Conservation (phyloP, 2,888 invertebrate genomes). For the Acanthacorydalis orientalis region DNA sequence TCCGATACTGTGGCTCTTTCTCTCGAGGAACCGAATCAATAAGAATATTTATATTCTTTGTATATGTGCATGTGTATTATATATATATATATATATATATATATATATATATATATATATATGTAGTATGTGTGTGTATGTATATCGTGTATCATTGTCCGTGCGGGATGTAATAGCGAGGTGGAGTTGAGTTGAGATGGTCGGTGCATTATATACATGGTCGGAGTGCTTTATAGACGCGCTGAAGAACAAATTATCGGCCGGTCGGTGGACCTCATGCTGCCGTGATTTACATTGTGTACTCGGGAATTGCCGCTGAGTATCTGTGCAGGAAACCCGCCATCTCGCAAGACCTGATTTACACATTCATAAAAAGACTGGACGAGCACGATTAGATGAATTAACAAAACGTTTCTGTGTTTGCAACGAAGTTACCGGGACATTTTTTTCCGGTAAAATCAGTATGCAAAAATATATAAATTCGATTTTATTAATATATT, state of each 20-base stretch:
- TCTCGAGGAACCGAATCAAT: too few relatives aligned
- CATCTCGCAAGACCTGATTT: constrained; percentile 9
- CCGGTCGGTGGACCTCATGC: constrained; percentile 19
- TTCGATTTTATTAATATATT: too few relatives aligned
- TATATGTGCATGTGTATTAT: constrained; percentile 13
- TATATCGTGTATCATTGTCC: constrained; percentile 18
- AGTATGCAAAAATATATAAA: too few relatives aligned
- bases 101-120: constrained; percentile 14
- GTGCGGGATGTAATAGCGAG: constrained; percentile 20
- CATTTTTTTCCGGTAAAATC: too few relatives aligned
- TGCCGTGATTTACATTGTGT: constrained; percentile 23
- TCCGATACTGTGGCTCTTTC: too few relatives aligned
- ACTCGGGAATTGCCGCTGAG: constrained; percentile 7
- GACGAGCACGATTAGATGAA: too few relatives aligned
- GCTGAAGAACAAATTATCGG: background rate
- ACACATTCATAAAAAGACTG: too few relatives aligned
- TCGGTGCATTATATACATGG: background rate
- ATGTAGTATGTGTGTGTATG: too few relatives aligned
- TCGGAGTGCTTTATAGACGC: background rate
- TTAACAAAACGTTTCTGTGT: too few relatives aligned
- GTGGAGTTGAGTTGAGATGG: constrained; percentile 6
- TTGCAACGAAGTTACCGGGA: too few relatives aligned
- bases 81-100: constrained; percentile 14
- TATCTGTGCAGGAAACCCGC: too few relatives aligned
- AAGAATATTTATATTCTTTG: too few relatives aligned